Percentiles rank a stretch among this genome's conserved stretches.
Evolutionary conservation across 2,113 vertebrate genomes (phyloP).

Genomic region (Brienomyrus longianalis): DNA sequence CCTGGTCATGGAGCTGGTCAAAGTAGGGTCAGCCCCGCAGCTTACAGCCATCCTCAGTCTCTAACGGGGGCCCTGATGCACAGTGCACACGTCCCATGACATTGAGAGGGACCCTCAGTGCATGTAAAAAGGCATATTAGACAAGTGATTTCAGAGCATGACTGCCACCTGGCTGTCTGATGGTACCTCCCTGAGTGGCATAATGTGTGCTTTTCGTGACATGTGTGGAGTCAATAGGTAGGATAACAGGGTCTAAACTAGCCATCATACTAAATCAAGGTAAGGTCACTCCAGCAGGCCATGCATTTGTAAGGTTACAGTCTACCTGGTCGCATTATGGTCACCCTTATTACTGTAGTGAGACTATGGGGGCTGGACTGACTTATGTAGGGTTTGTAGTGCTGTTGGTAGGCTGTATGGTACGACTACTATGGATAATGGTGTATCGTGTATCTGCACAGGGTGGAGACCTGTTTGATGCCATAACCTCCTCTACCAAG

Average conservation of each 20-base stretch:
- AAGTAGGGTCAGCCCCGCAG: slow-evolving; percentile 32
- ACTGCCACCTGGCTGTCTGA: background rate
- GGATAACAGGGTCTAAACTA: too few species aligned
- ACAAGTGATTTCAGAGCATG: background rate
- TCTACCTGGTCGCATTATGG: background rate
- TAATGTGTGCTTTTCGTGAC: background rate
- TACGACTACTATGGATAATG: background rate
- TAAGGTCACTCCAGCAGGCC: background rate
- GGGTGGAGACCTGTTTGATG: slow-evolving; percentile 95
- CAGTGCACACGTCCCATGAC: background rate
- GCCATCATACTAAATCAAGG: background rate
- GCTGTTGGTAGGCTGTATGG: background rate
- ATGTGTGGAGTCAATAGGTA: too few species aligned
- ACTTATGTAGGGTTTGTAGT: background rate
- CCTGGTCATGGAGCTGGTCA: slow-evolving; percentile 97
- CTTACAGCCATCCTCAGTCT: background rate
- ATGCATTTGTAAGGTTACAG: background rate
- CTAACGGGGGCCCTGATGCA: background rate
- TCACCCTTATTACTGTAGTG: background rate
- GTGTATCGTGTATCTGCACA: slow-evolving; percentile 33
- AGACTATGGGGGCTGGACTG: background rate
- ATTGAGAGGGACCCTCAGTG: background rate
- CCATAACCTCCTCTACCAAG: slow-evolving; percentile 96
- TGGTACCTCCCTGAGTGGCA: background rate
- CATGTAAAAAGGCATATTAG: background rate